Base-by-base conservation (phyloP, 2,113 vertebrate species). In the Spea multiplicata region DNA sequence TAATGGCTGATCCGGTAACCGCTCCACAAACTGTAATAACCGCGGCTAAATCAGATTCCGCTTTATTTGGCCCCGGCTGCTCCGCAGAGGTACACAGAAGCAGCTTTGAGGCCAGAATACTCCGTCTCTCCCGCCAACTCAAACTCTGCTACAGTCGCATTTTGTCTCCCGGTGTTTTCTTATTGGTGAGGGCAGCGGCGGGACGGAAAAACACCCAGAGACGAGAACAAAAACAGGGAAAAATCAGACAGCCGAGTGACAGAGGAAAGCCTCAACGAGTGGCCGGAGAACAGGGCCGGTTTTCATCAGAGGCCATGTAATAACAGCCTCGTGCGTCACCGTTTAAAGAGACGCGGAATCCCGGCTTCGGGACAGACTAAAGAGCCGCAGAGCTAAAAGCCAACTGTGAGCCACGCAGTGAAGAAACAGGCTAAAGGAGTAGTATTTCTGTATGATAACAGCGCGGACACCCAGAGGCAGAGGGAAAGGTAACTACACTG, bases 31-130 rank as follows among this genome's bases (percentile, higher is more conserved):
- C 93, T 92, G n/a, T n/a, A 93, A 89, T 92, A 93, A 91, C 91
- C 71, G 48, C 85, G 92, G 90, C 91, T 90, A 93, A 94, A 93
- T 95, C 93, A 94, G 92, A 94, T 87, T 83, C 86, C 85, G 87
- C 86, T 94, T 92, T 86, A 87, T 85, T 93, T 93, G 93, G 93
- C 91, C 83, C 2, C 30, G 30, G 82, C 0, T 0, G 12, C 87
- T 87, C 89, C 70, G 81, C 86, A 72, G 85, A 90, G 88, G 74
- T 8, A 89, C 91, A 91, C 84, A 91, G 88, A 91, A 88, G 88
- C 88, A 86, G 86, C 85, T 84, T 83, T 14, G 82, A 85, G 84
- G 83, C 86, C 88, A 84, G 83, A 88, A 91, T 83, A 85, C 85
- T 5, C 7, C 85, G 85, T 89, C 83, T 16, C 0, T 76, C 16